Base-by-base conservation (phyloP, 2,888 invertebrate genomes). In the Panzeria rudis region DNA sequence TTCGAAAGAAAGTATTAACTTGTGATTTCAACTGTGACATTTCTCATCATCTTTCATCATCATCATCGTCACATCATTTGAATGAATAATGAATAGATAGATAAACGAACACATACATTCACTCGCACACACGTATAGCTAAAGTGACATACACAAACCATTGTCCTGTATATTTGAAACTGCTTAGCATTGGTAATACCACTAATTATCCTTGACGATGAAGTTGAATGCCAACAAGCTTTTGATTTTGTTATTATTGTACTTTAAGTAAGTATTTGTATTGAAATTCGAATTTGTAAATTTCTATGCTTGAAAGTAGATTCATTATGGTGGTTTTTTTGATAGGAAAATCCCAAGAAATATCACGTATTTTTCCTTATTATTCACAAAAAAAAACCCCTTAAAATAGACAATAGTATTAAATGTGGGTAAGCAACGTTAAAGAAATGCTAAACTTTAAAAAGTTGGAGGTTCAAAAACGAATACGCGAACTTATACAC, bases 11-110 rank as follows among this genome's bases (percentile, higher is more conserved):
- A 76, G 86, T 83, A 90, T 91, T 91, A 91, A 89, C 91, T 91
- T 91, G 91, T 91, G 91, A 90, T 91, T 91, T 91, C 91, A 91
- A 91, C 91, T 91, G 91, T 88, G 91, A 87, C 85, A 89, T 87
- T 91, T 91, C 91, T 90, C 91, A 91, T 89, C 88, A 88, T 76
- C 80, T 69, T 80, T 68, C 25, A n/a, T 32, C 50, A 75, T 68
- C 25, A n/a, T 32, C 50, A 75, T 69, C 62, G 77, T 77, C 86
- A 84, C 52, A 62, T 52, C 52, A 64, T 47, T 15, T 50, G 66
- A 73, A 80, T 81, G 66, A 81, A 80, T 80, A 80, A 59, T 66
- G 54, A 72, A 77, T 5, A 20, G 17, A 64, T 13, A 44, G 5
- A 25, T 7, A 8, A 29, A 61, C 15, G 20, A 20, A 29, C 2